Evolutionary conservation across 2,888 invertebrate genomes (phyloP).

Genomic region (Andricus quercusramuli): DNA sequence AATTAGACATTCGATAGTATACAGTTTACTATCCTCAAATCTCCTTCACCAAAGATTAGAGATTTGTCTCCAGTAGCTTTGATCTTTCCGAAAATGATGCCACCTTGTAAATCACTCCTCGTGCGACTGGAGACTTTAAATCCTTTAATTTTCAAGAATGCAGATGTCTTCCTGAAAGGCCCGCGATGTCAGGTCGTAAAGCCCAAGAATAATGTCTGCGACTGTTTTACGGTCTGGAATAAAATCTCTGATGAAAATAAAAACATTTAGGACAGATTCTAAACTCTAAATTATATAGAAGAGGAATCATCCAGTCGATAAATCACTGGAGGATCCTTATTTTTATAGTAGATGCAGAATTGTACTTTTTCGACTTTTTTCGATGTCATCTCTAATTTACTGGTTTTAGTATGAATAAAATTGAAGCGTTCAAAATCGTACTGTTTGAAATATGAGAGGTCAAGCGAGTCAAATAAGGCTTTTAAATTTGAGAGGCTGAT

Average conservation of each 20-base stretch:
- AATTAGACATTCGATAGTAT: no score
- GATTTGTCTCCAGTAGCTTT: conserved; percentile 1
- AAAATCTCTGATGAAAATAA: conserved; percentile 26
- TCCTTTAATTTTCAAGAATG: conserved; percentile 51
- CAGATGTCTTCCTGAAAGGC: conserved; percentile 34
- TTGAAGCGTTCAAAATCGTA: no score
- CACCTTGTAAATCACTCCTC: conserved; percentile 37
- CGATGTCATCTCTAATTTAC: no score
- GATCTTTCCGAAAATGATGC: conserved; percentile 47
- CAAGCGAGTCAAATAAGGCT: not conserved
- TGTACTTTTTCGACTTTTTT: no score
- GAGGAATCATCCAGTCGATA: conserved; percentile 13
- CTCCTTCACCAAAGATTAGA: no score
- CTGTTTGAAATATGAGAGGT: no score
- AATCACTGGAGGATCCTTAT: not conserved
- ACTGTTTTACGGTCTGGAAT: conserved; percentile 18
- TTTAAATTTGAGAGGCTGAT: conserved; percentile 18
- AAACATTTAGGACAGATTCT: conserved; percentile 8
- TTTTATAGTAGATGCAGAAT: not conserved
- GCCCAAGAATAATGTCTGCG: conserved; percentile 17
- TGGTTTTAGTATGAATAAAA: no score
- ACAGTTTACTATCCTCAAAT: no score
- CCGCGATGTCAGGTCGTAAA: conserved; percentile 21
- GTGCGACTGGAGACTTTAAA: not conserved
- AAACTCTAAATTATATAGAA: not conserved